A percentile compares a stretch with the other conserved stretches of the same genome.
phyloP scores from a whole-genome alignment of 2,797 vertebrate genomes.

The Gymnothorax reevesii region DNA sequence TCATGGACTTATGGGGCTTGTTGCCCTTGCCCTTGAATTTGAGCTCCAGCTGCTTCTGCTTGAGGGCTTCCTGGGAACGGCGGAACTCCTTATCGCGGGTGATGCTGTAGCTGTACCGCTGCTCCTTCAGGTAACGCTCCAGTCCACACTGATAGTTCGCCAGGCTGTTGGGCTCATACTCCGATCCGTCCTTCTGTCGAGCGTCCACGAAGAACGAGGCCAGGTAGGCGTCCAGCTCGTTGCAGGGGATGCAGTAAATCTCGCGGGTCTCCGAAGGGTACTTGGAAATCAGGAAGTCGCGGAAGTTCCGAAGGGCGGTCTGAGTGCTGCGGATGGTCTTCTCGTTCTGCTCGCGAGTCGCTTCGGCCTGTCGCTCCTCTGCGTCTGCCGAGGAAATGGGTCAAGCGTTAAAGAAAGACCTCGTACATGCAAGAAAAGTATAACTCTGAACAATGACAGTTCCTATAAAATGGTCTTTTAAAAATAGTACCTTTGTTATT shows the following conservation, averaged over 20 bases:
- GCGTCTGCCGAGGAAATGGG: conserved; percentile 62
- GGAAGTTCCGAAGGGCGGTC: conserved; percentile 81
- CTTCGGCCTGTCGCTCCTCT: conserved; percentile 77
- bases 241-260: conserved; percentile 80
- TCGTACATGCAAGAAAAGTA: not conserved
- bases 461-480: not conserved
- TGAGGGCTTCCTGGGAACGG: conserved; percentile 80
- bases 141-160: conserved; percentile 84
- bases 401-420: not conserved
- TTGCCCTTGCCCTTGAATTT: conserved; percentile 84
- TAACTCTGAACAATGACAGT: not conserved
- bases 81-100: conserved; percentile 82
- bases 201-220: conserved; percentile 84
- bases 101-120: conserved; percentile 80
- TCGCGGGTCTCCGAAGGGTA: conserved; percentile 80
- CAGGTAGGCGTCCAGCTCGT: conserved; percentile 79
- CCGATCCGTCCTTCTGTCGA: conserved; percentile 82
- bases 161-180: conserved; percentile 83
- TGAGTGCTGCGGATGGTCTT: conserved; percentile 84
- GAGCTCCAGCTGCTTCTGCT: conserved; percentile 81
- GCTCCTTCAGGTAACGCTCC: conserved; percentile 81
- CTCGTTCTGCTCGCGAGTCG: conserved; percentile 82
- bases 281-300: conserved; percentile 81
- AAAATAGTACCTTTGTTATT: not conserved
- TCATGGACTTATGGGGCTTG: conserved; percentile 85